phyloP scores from a whole-genome alignment of 1,140 invertebrate genomes.

The Drosophila punjabiensis region DNA sequence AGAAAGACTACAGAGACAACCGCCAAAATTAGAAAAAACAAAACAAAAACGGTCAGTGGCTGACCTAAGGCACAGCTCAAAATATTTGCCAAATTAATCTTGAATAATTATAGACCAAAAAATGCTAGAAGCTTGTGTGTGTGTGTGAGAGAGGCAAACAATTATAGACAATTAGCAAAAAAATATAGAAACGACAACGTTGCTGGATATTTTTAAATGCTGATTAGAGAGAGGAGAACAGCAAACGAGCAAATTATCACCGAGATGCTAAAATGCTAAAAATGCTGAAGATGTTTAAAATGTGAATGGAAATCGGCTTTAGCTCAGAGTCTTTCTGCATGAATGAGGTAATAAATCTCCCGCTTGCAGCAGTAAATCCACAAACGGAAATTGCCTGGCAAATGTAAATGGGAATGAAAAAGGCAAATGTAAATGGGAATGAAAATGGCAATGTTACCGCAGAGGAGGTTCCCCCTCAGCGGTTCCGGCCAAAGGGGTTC shows the following conservation, averaged over 20 bases:
- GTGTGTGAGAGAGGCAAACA: slow-evolving; percentile 29
- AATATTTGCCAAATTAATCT: slow-evolving; percentile 64
- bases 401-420: slow-evolving; percentile 53
- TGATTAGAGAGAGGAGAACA: slow-evolving; percentile 41
- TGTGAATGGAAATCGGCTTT: slow-evolving; percentile 18
- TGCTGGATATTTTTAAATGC: slow-evolving; percentile 50
- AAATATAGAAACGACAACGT: slow-evolving; percentile 5
- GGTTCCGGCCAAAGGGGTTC: slow-evolving; percentile 7
- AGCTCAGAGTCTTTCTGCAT: slow-evolving; percentile 26
- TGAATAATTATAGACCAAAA: slow-evolving; percentile 61
- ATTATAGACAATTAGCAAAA: slow-evolving; percentile 65
- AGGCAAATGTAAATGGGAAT: slow-evolving; percentile 45
- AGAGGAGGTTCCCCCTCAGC: slow-evolving; percentile 11
- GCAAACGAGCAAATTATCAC: slow-evolving; percentile 3
- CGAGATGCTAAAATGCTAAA: slow-evolving; percentile 15
- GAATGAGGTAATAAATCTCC: slow-evolving; percentile 44
- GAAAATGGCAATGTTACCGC: slow-evolving; percentile 22
- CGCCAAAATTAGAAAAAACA: slow-evolving; percentile 11
- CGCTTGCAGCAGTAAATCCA: slow-evolving; percentile 17
- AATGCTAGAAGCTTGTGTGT: background rate
- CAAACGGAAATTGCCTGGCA: slow-evolving; percentile 32
- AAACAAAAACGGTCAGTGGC: slow-evolving; percentile 4
- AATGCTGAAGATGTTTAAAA: slow-evolving; percentile 3
- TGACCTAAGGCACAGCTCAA: slow-evolving; percentile 44
- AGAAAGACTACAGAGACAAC: slow-evolving; percentile 1